phyloP scores from a whole-genome alignment of 2,113 vertebrate genomes.

The Amia ocellicauda region DNA sequence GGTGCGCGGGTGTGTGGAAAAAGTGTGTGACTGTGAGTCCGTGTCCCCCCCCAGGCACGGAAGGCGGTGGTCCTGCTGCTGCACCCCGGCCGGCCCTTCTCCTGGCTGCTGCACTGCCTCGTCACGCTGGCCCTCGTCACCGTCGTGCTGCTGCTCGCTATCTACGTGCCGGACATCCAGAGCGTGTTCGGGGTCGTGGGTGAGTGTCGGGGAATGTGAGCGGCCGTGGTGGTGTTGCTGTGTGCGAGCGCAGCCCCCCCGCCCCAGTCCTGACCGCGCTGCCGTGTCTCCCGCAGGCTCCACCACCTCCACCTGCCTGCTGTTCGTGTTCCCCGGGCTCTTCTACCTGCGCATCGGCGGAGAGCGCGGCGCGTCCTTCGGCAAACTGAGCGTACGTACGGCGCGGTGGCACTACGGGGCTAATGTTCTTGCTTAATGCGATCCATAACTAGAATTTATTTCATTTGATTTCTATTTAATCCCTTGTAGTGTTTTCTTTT shows the following conservation, averaged over 20 bases:
- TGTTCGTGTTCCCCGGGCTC: constrained; percentile 85
- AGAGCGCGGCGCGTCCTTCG: constrained; percentile 68
- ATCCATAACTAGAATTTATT: no score
- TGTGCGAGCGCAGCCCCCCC: no score
- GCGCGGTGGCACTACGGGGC: neutral
- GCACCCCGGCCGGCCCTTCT: constrained; percentile 66
- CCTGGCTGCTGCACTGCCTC: constrained; percentile 73
- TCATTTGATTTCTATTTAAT: no score
- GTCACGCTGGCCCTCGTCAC: constrained; percentile 72
- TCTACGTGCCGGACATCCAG: constrained; percentile 88
- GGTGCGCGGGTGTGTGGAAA: neutral
- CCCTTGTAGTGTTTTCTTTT: no score
- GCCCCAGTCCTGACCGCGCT: no score
- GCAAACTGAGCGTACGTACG: constrained; percentile 76
- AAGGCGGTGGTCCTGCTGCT: constrained; percentile 78
- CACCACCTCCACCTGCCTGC: constrained; percentile 78
- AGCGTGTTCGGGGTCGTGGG: constrained; percentile 88
- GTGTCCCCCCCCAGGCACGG: constrained; percentile 68
- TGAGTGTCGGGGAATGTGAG: constrained; percentile 57
- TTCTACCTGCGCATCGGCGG: constrained; percentile 86
- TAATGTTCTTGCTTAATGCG: no score
- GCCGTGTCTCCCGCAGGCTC: constrained; percentile 66
- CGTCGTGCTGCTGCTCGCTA: constrained; percentile 77
- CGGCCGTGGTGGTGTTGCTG: no score
- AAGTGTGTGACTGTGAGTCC: constrained; percentile 2